These are phyloP conservation scores for Misgurnus mizolepis DNA, from an alignment of 2,113 vertebrate species.

Conservation along the genomic window DNA sequence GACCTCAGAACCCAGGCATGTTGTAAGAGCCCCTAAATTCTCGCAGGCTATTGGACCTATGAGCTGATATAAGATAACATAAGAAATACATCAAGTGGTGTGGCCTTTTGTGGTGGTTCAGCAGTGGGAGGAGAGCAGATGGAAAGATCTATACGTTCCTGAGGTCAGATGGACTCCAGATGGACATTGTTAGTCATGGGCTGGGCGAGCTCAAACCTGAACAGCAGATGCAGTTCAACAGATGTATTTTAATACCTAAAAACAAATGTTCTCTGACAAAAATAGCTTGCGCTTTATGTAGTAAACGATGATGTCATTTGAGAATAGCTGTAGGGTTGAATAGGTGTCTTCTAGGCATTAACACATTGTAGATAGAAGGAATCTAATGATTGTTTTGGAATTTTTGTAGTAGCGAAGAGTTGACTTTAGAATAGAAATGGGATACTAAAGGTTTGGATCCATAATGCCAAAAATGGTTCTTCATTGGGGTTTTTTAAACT, in stretches of 20 bases:
- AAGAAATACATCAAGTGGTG: conserved; percentile 14
- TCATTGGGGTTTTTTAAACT: too few relatives aligned
- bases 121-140: neutral
- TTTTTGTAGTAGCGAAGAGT: too few relatives aligned
- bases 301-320: conserved; percentile 3
- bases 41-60: conserved; percentile 33
- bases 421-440: too few relatives aligned
- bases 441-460: neutral
- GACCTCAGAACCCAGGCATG: conserved; percentile 51
- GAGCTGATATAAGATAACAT: conserved; percentile 21
- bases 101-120: conserved; percentile 25
- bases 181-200: conserved; percentile 26
- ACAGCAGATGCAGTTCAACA: conserved; percentile 4
- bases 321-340: neutral
- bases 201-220: neutral
- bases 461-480: too few relatives aligned
- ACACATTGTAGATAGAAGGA: too few relatives aligned
- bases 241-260: neutral
- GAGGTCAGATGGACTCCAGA: conserved; percentile 45
- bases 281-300: neutral
- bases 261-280: conserved; percentile 11
- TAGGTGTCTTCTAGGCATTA: neutral
- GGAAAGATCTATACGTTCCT: conserved; percentile 38
- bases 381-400: neutral
- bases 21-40: conserved; percentile 4